Evolutionary conservation across 2,797 vertebrate genomes (phyloP).

Genomic region (Pseudotriccus pelzelni): DNA sequence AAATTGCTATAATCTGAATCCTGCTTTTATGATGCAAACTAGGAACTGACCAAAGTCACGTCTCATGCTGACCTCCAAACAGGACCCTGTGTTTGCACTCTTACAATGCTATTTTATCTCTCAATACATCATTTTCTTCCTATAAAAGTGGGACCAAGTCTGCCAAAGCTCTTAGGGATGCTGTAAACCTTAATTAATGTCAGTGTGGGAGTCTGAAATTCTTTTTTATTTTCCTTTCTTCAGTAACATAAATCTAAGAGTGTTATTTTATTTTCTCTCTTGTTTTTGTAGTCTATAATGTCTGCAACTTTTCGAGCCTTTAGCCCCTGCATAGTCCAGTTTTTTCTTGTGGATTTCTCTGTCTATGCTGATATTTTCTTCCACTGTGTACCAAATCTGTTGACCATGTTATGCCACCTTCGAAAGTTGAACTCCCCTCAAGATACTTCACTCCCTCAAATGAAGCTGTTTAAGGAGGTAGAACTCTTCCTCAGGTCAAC

Average conservation of each 20-base stretch:
- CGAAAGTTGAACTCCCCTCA: neutral
- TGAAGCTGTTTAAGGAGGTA: neutral
- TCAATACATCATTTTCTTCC: neutral
- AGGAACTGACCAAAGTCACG: neutral
- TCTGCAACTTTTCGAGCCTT: neutral
- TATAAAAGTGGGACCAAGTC: neutral
- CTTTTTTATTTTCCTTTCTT: neutral
- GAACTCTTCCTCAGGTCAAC: neutral
- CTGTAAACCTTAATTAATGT: neutral
- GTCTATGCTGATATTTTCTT: neutral
- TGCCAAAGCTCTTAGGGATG: neutral
- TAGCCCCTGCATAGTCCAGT: neutral
- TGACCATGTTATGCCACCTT: neutral
- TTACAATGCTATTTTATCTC: neutral
- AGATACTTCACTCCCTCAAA: neutral
- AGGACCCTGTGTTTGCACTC: neutral
- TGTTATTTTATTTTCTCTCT: neutral
- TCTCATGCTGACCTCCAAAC: neutral
- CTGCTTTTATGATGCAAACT: neutral
- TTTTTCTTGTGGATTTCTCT: neutral
- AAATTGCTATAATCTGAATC: neutral
- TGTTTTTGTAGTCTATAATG: neutral
- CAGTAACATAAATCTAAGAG: neutral
- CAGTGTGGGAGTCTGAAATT: neutral
- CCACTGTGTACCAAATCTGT: neutral